Base-by-base conservation (phyloP, 2,797 vertebrate genomes). In the Natrix natrix region DNA sequence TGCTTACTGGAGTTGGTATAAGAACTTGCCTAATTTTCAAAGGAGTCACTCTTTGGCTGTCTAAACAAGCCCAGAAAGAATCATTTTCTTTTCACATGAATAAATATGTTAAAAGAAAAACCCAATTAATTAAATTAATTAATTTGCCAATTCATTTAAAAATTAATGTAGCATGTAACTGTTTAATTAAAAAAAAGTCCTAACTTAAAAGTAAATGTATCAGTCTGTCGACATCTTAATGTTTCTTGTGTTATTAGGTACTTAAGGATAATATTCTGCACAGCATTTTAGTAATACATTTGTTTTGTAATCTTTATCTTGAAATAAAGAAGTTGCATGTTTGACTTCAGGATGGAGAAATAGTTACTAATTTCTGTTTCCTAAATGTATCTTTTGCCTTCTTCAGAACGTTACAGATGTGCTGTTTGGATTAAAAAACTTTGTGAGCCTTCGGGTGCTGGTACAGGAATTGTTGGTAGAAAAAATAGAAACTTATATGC, bases 391-490 rank as follows among this genome's bases (percentile, higher is more conserved):
- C n/a, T 83, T 89, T 56, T n/a, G 2, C n/a, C 24, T 37, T 60
- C 32, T 95, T 63, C 93, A 99, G 99, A 99, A 91, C 98, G 98
- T 4, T 98, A 98, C 94, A 97, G 95, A 1, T 99, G 99, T 97
- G 98, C 98, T 0, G 69, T 98, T 69, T 99, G 99, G 99, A 99
- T 99, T 94, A 99, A 98, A 96, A 99, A 99, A 91, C 97, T 99
- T 55, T 99, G 98, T 11, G 99, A 99, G 63, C 98, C 98, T 2
- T 97, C 97, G 2, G 96, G 96, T 66, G 97, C 97, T 28, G 98
- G 98, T 22, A 95, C 97, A 20, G 98, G 98, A 61, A 37, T 98
- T 57, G 96, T 56, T 0, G 98, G 98, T 90, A 98, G 98, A 88
- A 99, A 98, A 97, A 99, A 99, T 92, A 98, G 99, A 63, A 99